Conservation (phyloP, 2,113 vertebrate genomes). For the Fulica atra region DNA sequence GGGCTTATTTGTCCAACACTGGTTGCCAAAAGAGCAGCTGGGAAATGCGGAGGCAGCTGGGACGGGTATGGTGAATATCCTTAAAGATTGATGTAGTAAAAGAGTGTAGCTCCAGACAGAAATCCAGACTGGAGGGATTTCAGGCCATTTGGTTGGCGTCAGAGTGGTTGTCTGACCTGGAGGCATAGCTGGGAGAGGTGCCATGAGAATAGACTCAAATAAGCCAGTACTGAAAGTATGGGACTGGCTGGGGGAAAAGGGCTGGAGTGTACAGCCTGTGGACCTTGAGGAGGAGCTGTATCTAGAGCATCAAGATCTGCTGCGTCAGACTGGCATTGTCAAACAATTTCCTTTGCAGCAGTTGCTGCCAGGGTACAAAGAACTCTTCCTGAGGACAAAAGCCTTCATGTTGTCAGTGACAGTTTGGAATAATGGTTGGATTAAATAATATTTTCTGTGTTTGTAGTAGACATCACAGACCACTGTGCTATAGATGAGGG, state of each 20-base stretch:
- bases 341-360: background rate
- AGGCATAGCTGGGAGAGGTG: conserved; percentile 16
- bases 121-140: conserved; percentile 59
- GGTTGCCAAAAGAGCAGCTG: conserved; percentile 62
- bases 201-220: conserved; percentile 11
- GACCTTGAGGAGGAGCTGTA: background rate
- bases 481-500: background rate
- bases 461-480: background rate
- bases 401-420: background rate
- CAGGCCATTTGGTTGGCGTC: conserved; percentile 50
- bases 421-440: background rate
- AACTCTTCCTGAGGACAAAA: background rate
- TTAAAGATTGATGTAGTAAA: conserved; percentile 57
- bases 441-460: background rate
- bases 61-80: conserved; percentile 6
- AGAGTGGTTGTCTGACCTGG: conserved; percentile 29
- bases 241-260: background rate
- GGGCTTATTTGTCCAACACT: conserved; percentile 44
- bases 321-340: background rate
- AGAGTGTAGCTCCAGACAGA: conserved; percentile 48
- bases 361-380: background rate
- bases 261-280: background rate
- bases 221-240: background rate
- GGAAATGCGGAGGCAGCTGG: conserved; percentile 58
- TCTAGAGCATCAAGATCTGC: background rate